Base-by-base conservation (phyloP, 2,888 invertebrate genomes). In the Laspeyria flexula region DNA sequence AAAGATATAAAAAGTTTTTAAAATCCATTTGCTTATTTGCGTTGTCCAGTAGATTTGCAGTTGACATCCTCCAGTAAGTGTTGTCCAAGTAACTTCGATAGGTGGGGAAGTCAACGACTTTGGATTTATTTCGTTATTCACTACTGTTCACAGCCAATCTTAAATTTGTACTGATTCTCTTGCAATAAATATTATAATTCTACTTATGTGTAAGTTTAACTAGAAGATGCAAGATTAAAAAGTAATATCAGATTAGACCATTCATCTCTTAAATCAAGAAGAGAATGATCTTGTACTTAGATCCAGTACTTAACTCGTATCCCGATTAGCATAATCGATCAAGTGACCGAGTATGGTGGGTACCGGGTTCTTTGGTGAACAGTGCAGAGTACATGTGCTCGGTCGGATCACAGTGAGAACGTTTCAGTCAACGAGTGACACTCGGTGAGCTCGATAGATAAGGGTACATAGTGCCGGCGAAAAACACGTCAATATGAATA, bases 401-500 rank as follows among this genome's bases (percentile, higher is more conserved):
- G 18, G 18, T n/a, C 9, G 10, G 3, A 9, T 1, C 7, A 3
- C 34, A 34, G n/a, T 12, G 9, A 16, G 18, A 44, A 15, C 12
- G 12, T 6, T 0, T 10, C 9, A 38, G 23, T 18, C 16, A 4
- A 18, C 13, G 16, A 41, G 11, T 21, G 21, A 11, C 15, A 44
- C 10, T 54, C 31, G 6, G 16, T 27, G 37, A 42, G 55, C 43
- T 75, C 74, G 73, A 77, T 60, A 61, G 66, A 83, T 81, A 77
- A 82, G 89, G 90, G 87, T 81, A 81, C 75, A 71, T 66, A 66
- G 71, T 80, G 60, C 79, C 71, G 70, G 65, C 67, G 67, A 42
- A 66, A 76, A 79, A 79, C 75, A 79, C 79, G 75, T 81, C 76
- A 87, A 86, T 85, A 90, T 85, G 82, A 89, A 90, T 85, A 90